Percentiles rank a stretch among this genome's conserved stretches.
These are phyloP conservation scores for Mastacembelus armatus DNA, from an alignment of 2,797 vertebrate genomes.

Conservation along the genomic window DNA sequence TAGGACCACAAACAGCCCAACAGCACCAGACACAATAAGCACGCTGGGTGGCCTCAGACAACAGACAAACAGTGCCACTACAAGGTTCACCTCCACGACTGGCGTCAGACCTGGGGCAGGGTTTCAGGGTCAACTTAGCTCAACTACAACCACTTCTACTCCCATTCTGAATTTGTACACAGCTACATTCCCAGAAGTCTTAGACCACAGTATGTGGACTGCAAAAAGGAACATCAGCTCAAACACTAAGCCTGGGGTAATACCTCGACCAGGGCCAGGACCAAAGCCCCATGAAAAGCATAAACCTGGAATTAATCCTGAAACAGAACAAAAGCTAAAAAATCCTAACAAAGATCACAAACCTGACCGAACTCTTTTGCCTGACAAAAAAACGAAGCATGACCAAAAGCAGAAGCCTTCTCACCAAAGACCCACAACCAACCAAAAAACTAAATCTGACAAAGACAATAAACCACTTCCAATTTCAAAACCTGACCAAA, in stretches of 20 bases:
- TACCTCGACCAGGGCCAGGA: conserved; percentile 32
- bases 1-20: conserved; percentile 10
- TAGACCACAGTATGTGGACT: conserved; percentile 15
- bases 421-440: conserved; percentile 31
- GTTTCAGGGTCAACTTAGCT: conserved; percentile 12
- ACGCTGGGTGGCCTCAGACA: conserved; percentile 16
- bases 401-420: conserved; percentile 47
- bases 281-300: conserved; percentile 32
- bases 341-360: conserved; percentile 45
- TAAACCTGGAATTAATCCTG: conserved; percentile 45
- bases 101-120: conserved; percentile 6
- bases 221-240: conserved; percentile 50
- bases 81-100: conserved; percentile 8
- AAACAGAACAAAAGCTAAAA: conserved; percentile 45
- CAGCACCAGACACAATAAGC: conserved; percentile 18
- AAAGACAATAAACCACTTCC: conserved; percentile 21
- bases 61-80: conserved; percentile 16
- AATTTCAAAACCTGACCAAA: conserved; percentile 39
- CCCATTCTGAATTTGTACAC: conserved; percentile 27
- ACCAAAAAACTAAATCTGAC: conserved; percentile 39
- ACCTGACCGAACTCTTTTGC: conserved; percentile 30
- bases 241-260: conserved; percentile 26
- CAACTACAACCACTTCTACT: conserved; percentile 27
- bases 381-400: conserved; percentile 42
- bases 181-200: conserved; percentile 18